Percentiles rank a stretch among this genome's conserved stretches.
phyloP scores from a whole-genome alignment of 2,888 invertebrate genomes.

The Eupelmus urozonus region DNA sequence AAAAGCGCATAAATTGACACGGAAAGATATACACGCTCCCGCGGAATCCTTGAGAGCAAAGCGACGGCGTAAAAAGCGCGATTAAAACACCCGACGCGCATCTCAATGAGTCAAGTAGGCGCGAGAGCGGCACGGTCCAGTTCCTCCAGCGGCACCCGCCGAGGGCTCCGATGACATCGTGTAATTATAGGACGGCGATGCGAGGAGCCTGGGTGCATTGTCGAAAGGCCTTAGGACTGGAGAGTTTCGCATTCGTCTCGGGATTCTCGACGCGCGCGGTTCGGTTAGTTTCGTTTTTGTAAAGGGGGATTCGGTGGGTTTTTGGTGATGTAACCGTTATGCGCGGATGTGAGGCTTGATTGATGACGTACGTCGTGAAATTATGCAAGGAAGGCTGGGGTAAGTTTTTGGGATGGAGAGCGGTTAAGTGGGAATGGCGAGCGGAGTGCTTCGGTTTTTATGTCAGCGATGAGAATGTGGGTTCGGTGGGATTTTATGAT shows the following conservation, averaged over 20 bases:
- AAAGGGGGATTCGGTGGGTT: no score
- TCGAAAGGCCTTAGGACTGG: slow-evolving; percentile 19
- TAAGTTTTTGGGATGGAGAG: slow-evolving; percentile 39
- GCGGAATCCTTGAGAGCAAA: not conserved
- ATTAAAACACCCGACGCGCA: slow-evolving; percentile 2
- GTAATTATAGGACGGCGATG: slow-evolving; percentile 44
- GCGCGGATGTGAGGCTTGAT: not conserved
- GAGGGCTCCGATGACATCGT: slow-evolving; percentile 63
- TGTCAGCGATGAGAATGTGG: no score
- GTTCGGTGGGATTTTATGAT: no score
- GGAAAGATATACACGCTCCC: slow-evolving; percentile 11
- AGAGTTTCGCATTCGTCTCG: not conserved
- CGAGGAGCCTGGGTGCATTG: slow-evolving; percentile 17
- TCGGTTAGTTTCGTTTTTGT: not conserved
- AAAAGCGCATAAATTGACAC: slow-evolving; percentile 26
- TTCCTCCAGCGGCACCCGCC: slow-evolving; percentile 59
- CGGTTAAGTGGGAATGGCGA: no score
- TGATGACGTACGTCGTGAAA: slow-evolving; percentile 46
- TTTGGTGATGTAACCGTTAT: not conserved
- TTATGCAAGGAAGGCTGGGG: slow-evolving; percentile 54
- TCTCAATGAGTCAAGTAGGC: slow-evolving; percentile 61
- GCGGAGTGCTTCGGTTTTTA: no score
- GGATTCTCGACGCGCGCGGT: not conserved
- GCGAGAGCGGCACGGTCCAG: slow-evolving; percentile 65
- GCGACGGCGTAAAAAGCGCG: slow-evolving; percentile 3